A percentile compares a stretch with the other conserved stretches of the same genome.
Evolutionary conservation across 2,888 invertebrate species (phyloP).

Genomic region (Koerneria pararmatus): DNA sequence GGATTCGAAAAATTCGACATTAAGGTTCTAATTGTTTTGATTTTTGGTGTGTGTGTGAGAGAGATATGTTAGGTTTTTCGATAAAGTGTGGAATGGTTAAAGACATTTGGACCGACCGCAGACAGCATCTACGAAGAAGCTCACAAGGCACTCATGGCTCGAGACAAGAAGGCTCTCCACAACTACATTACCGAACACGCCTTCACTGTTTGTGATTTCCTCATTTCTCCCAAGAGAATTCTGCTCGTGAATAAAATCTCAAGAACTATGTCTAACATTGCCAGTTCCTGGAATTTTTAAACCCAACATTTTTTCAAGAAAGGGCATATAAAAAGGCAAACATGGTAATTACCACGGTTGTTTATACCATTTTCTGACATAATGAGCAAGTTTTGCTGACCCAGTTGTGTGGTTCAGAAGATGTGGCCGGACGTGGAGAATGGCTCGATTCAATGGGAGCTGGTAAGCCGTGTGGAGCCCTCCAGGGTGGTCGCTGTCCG

Average conservation of each 20-base stretch:
- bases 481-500: constrained; percentile 49
- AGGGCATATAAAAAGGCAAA: too few relatives aligned
- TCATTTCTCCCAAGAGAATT: constrained; percentile 15
- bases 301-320: too few relatives aligned
- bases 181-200: constrained; percentile 51
- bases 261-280: too few relatives aligned
- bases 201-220: constrained; percentile 40
- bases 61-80: neutral
- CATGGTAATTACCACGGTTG: too few relatives aligned
- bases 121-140: constrained; percentile 50
- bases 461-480: constrained; percentile 42
- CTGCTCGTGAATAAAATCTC: neutral
- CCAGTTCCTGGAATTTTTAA: too few relatives aligned
- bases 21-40: constrained; percentile 30
- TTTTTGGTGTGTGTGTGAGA: constrained; percentile 2
- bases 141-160: constrained; percentile 41
- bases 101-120: constrained; percentile 44
- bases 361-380: too few relatives aligned
- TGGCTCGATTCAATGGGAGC: constrained; percentile 53
- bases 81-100: constrained; percentile 12
- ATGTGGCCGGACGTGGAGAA: constrained; percentile 58
- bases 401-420: constrained; percentile 44
- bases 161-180: constrained; percentile 42
- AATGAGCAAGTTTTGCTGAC: too few relatives aligned
- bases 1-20: constrained; percentile 52